Percentiles rank a stretch among this genome's conserved stretches.
Conservation (phyloP, 2,888 invertebrate genomes). For the Lomographa bimaculata region DNA sequence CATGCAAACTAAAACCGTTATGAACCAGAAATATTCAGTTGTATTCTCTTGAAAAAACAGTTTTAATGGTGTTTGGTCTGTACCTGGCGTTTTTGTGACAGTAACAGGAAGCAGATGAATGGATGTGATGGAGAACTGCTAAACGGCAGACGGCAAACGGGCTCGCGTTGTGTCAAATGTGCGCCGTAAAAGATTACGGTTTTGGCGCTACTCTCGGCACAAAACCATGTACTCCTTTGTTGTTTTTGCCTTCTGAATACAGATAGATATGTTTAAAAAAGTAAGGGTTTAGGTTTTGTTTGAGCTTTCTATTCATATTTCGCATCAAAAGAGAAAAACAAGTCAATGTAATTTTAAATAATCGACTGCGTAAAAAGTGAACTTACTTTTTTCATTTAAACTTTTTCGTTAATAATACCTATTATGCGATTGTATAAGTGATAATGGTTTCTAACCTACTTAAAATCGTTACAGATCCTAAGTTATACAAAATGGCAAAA, state of each 20-base stretch:
- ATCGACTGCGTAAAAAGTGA: too few relatives aligned
- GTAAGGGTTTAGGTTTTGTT: too few relatives aligned
- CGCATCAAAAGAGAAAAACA: too few relatives aligned
- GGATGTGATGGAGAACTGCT: constrained; percentile 32
- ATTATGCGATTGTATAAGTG: too few relatives aligned
- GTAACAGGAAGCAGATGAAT: constrained; percentile 52
- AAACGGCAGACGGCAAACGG: constrained; percentile 39
- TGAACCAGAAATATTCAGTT: constrained; percentile 43
- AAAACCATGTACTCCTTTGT: constrained; percentile 16
- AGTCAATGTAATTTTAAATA: too few relatives aligned
- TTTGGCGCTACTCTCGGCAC: constrained; percentile 25
- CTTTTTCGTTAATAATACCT: too few relatives aligned
- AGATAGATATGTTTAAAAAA: too few relatives aligned
- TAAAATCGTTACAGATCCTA: too few relatives aligned
- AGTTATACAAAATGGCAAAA: too few relatives aligned
- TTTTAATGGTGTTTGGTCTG: constrained; percentile 44
- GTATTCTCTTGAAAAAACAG: constrained; percentile 39
- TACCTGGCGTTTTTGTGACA: constrained; percentile 50
- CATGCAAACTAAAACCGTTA: constrained; percentile 37
- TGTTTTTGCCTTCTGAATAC: constrained; percentile 4
- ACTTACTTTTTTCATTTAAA: too few relatives aligned
- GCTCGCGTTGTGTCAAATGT: constrained; percentile 41
- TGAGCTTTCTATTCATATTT: too few relatives aligned
- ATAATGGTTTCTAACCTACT: too few relatives aligned
- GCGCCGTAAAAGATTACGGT: constrained; percentile 28